Base-by-base conservation (phyloP, 1,140 invertebrate species). In the Mylabris phalerata region DNA sequence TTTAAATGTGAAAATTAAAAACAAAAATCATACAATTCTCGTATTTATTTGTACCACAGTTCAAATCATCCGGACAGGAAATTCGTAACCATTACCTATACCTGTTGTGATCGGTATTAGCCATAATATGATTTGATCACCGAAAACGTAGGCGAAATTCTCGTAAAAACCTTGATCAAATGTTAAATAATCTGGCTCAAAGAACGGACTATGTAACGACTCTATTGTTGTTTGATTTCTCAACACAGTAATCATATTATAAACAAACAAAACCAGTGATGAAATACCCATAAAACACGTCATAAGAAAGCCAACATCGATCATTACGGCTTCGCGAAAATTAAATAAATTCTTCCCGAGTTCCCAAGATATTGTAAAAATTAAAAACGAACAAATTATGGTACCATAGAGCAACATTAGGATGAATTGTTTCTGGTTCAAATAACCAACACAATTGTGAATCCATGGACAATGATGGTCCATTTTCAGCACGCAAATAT, bases 61-160 rank as follows among this genome's bases (percentile, higher is more conserved):
- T 26, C 4, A 52, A 9, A 13, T 27, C 11, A 13, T 45, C 32
- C 32, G 44, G 6, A 54, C 42, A 4, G 19, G 25, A 19, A 54
- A 54, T 45, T 54, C 51, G 43, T 54, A 11, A 38, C 51, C 51
- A 25, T 54, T 54, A 13, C 51, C 51, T 26, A 9, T 27, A 2
- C 9, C 51, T 9, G 38, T 45, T 26, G 9, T 25, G 10, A 91
- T 63, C 41, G 90, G 90, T 57, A 92, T 66, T 73, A 89, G 86
- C 88, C 89, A 91, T 11, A 79, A 68, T 48, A 73, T 71, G 62
- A 77, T 76, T 65, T 83, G 76, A 52, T 88, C 84, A 5, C 89
- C 89, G 79, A 92, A 92, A n/a, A 92, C 83, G 81, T 92, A 85
- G 67, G 80, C 74, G 71, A 89, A 88, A 74, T 93, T 92, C 63